Base-by-base conservation (phyloP, 2,797 vertebrate species). In the Hyperoplus immaculatus region DNA sequence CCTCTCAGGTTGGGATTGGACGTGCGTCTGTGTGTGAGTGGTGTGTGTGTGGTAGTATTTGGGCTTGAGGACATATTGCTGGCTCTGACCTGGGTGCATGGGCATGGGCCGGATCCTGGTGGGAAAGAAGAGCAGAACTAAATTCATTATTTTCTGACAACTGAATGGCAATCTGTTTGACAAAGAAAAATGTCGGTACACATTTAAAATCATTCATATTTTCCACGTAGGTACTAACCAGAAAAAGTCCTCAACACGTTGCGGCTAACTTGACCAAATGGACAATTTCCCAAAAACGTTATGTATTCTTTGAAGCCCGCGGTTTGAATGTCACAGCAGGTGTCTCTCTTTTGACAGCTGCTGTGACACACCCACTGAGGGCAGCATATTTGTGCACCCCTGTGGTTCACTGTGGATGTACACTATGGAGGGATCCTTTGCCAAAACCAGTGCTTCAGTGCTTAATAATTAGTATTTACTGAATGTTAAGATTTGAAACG, bases 21-120 rank as follows among this genome's bases (percentile, higher is more conserved):
- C 72, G 0, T 92, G 93, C 8, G 86, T 88, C 89, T 97, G 96
- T 0, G 96, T 94, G 89, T 96, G 90, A 49, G 95, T 93, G 0
- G 93, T 94, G 87, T 96, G 90, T 78, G 96, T 92, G 83, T 94
- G 94, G 84, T 97, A 98, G 88, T 97, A 97, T 86, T 97, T 99
- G 72, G 98, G 97, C 85, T 98, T 97, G 51, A 98, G 89, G 78
- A 97, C 82, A 56, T 97, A 98, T 75, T 97, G 97, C 83, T 98
- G 97, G 75, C 87, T 95, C 93, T 97, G 97, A 51, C 95, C 95
- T 15, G 94, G 97, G 75, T 96, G 97, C 72, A 96, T 83, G 56
- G 96, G 94, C 88, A 97, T 93, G 57, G 96, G 93, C n/a, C 95
- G 94, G 77, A 97, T 92, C 91, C 98, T 99, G 94, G 70, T 81